Conservation (phyloP, 2,888 invertebrate species). For the Callosobruchus maculatus region DNA sequence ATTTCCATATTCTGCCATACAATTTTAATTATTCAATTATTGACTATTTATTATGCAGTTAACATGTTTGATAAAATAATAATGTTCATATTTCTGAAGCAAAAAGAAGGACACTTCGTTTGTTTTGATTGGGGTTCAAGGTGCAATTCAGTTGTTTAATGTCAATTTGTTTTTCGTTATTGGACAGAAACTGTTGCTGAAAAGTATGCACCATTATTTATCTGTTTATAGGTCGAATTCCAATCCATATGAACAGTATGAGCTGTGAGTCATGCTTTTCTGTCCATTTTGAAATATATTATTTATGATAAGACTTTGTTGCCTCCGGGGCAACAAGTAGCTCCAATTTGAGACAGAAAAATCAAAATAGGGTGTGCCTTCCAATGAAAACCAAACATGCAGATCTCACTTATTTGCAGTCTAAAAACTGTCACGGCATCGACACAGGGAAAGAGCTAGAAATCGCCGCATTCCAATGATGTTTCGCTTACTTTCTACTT, state of each 20-base stretch:
- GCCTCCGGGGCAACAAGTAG: background rate
- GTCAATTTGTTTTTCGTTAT: background rate
- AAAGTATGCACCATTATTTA: background rate
- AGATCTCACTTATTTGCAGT: background rate
- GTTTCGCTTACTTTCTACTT: background rate
- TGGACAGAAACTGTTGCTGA: background rate
- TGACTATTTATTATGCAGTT: too few species aligned
- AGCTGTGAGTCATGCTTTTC: background rate
- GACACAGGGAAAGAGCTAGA: background rate
- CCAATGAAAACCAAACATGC: background rate
- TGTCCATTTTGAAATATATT: background rate
- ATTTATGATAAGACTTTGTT: background rate
- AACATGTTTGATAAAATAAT: too few species aligned
- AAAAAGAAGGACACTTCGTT: too few species aligned
- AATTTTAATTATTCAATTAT: too few species aligned
- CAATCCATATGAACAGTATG: background rate
- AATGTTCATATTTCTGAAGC: too few species aligned
- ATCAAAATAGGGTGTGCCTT: background rate
- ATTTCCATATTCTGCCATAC: too few species aligned
- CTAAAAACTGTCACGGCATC: background rate
- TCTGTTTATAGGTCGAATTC: background rate
- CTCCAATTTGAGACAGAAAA: background rate
- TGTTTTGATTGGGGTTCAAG: background rate
- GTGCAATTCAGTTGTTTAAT: background rate
- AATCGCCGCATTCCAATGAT: background rate